Percentiles rank a stretch among this genome's conserved stretches.
phyloP scores from a whole-genome alignment of 2,888 invertebrate genomes.

The Aelia acuminata region DNA sequence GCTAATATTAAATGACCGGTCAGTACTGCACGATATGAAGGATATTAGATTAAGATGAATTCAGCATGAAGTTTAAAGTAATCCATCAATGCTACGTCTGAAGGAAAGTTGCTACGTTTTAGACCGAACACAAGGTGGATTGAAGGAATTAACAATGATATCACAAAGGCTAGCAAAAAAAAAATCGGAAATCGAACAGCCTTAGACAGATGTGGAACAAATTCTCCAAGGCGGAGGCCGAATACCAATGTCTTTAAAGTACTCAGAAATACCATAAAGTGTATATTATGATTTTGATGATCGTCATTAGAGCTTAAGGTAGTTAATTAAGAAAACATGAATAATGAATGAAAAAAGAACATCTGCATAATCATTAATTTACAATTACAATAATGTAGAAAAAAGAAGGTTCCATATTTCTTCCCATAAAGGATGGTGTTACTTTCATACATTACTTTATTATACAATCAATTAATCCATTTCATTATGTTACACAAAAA shows the following conservation, averaged over 20 bases:
- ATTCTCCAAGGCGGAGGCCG: background rate
- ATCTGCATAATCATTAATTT: no score
- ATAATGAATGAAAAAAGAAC: no score
- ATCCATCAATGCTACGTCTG: background rate
- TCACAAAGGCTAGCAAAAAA: background rate
- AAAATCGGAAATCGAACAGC: background rate
- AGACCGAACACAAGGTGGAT: background rate
- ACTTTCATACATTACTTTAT: no score
- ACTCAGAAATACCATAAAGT: background rate
- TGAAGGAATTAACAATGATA: slow-evolving; percentile 9
- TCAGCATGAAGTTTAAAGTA: background rate
- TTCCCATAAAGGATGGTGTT: no score
- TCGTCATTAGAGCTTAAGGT: no score
- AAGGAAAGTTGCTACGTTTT: background rate
- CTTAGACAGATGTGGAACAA: background rate
- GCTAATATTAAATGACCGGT: background rate
- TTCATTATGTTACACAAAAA: no score
- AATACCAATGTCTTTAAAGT: background rate
- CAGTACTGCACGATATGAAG: background rate
- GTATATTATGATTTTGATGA: no score
- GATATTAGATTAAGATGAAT: background rate
- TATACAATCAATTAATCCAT: no score
- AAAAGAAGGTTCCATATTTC: no score
- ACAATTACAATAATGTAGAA: no score
- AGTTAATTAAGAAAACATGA: no score